Base-by-base conservation (phyloP, 2,113 vertebrate genomes). In the Planiliza haematocheilus region DNA sequence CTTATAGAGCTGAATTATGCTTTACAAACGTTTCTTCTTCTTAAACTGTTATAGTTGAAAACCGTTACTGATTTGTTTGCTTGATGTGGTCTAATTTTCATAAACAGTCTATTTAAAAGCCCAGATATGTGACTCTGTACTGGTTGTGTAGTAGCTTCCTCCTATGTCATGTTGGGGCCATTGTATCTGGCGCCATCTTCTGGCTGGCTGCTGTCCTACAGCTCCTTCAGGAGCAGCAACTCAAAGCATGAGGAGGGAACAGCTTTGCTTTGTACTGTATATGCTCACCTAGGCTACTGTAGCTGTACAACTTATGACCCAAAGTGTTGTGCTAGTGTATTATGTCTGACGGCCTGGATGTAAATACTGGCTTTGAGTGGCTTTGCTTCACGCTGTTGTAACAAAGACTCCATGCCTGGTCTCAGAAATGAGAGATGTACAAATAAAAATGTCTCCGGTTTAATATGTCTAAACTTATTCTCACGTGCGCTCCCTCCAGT, bases 401-500 rank as follows among this genome's bases (percentile, higher is more conserved):
- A 60, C 21, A 7, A 55, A 69, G 24, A 58, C 56, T 70, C 55
- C 37, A 48, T 71, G 16, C 77, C 37, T 80, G 70, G 61, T 58
- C 4, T 45, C 20, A 48, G 21, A 49, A 53, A 51, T 10, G 10
- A 30, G 24, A 30, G 24, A 5, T 5, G 24, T 30, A 5, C 24
- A 30, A 30, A 5, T 30, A 30, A 30, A 30, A 30, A 9, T 7
- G 0, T 10, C 1, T 42, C 10, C 21, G 7, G 5, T 7, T 7
- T 11, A 16, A n/a, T 7, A 7, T 52, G 18, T 57, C 8, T 56
- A 16, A 58, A 30, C 50, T 7, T 57, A 14, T 71, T 53, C 7
- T 10, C 10, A 1, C 30, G 5, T 67, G 21, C 53, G 13, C 69
- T 62, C 64, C 74, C 88, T 14, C 37, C 72, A 99, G 98, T 96